Evolutionary conservation across 1,140 invertebrate genomes (phyloP), one percentile per base, ranked within the genome.

Genomic region (Drosophila nikananu): DNA sequence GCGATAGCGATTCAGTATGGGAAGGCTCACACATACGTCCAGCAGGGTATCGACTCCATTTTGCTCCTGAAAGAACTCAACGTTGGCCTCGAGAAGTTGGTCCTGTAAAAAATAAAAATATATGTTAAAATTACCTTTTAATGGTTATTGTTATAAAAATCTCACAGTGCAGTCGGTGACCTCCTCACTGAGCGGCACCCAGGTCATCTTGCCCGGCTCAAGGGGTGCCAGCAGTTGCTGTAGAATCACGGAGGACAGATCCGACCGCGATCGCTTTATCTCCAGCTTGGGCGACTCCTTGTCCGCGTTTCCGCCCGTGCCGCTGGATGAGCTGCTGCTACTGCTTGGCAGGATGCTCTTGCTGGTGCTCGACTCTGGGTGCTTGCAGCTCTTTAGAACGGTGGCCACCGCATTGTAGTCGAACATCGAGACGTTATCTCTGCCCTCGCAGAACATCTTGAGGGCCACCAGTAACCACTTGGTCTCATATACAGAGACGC

Each of bases 191-290:
- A 92, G 62, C 35, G 93, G 91, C 25, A 86, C 81, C 92, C 92
- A 93, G 10, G 81, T 81, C 73, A 89, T 83, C 73, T 90, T 94
- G n/a, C 91, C 83, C 5, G 83, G 73, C 61, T 92, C 87, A 42
- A 96, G 80, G 0, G 95, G 95, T 72, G 95, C 94, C 23, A 95
- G 95, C 44, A 96, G 83, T 74, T 96, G 95, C 81, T 96, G 95
- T 17, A 96, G 92, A 73, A 96, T 96, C 41, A 94, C 94, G 6
- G 94, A 94, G 0, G 95, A 96, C 21, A 96, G 92, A 93, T 96
- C 95, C 10, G 93, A 94, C 25, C 95, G 93, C 51, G 94, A 93
- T 44, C 94, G 93, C 82, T 95, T 95, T 6, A 94, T 94, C 73
- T 94, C 94, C 65, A 94, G 94, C 73, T 95, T 94, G 23, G 93